Base-by-base conservation (phyloP, 2,888 invertebrate species). In the Eilema depressum region DNA sequence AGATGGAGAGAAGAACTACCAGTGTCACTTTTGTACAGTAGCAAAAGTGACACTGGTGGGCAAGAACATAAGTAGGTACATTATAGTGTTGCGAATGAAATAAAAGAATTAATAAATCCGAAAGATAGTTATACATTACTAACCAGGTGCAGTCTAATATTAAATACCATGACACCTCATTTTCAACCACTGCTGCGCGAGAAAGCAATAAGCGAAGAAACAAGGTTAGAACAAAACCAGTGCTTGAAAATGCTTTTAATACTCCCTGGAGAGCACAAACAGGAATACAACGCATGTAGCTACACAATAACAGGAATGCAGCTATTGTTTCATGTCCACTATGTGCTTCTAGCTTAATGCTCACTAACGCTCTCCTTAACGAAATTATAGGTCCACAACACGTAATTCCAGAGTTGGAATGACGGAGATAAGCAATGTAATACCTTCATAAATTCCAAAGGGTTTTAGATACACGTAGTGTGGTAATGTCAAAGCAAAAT, bases 391-490 rank as follows among this genome's bases (percentile, higher is more conserved):
- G 30, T 63, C 33, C 37, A 62, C 63, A 75, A 79, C 73, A 81
- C 69, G 75, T 71, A 75, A 80, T 80, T 74, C 67, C 63, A 63
- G 63, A 75, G 69, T 73, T 71, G 66, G 61, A 68, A 75, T 67
- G 37, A 71, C 70, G 66, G 64, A 83, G 81, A 83, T 86, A 77
- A 82, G 80, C 75, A 78, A 75, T 77, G 81, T 79, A 79, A 82
- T 79, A 80, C 81, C 80, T 78, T 71, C 79, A 86, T 86, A 86
- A 85, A 86, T 86, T 83, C 77, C 64, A 67, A 69, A 75, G 81
- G 80, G 80, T 76, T 84, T 80, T 79, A 80, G 81, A 83, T 82
- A 63, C 20, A 17, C 20, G 2, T 47, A 83, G 78, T 80, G 75
- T 76, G 75, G 75, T 79, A 30, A 65, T 65, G 30, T 56, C 37